Evolutionary conservation across 2,888 invertebrate species (phyloP).

Genomic region (Rosalia funebris): DNA sequence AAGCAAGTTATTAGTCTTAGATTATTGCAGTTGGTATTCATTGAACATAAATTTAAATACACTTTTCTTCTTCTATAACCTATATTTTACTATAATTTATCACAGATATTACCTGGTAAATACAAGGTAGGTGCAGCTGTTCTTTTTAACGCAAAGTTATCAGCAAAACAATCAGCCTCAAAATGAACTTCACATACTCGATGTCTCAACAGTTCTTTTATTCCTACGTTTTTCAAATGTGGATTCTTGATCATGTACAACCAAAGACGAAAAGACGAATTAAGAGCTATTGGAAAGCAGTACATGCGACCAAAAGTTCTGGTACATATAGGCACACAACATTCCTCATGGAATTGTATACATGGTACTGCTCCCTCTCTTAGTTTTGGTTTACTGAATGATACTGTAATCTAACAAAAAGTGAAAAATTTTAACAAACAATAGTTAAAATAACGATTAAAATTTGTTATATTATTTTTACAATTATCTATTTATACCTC

Average conservation of each 20-base stretch:
- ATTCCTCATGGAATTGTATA: constrained; percentile 14
- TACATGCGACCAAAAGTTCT: constrained; percentile 4
- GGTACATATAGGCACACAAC: constrained; percentile 22
- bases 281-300: constrained; percentile 21
- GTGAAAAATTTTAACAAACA: too few relatives aligned
- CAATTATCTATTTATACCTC: too few relatives aligned
- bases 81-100: too few relatives aligned
- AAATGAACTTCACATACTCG: constrained; percentile 30
- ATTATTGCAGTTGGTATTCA: too few relatives aligned
- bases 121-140: constrained; percentile 25
- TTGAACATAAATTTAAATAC: too few relatives aligned
- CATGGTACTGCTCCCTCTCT: constrained; percentile 28
- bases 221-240: constrained; percentile 8
- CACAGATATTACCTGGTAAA: constrained; percentile 30
- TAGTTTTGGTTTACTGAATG: constrained; percentile 1
- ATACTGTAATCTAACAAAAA: not conserved
- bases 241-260: constrained; percentile 24
- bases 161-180: constrained; percentile 20
- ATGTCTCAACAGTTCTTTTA: constrained; percentile 22
- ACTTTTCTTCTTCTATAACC: too few relatives aligned
- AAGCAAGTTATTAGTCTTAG: too few relatives aligned
- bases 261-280: constrained; percentile 24
- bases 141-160: constrained; percentile 1
- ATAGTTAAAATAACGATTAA: too few relatives aligned
- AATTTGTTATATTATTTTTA: too few relatives aligned